These are phyloP conservation scores for Pitangus sulphuratus DNA, from an alignment of 2,797 vertebrate genomes.

Conservation along the genomic window DNA sequence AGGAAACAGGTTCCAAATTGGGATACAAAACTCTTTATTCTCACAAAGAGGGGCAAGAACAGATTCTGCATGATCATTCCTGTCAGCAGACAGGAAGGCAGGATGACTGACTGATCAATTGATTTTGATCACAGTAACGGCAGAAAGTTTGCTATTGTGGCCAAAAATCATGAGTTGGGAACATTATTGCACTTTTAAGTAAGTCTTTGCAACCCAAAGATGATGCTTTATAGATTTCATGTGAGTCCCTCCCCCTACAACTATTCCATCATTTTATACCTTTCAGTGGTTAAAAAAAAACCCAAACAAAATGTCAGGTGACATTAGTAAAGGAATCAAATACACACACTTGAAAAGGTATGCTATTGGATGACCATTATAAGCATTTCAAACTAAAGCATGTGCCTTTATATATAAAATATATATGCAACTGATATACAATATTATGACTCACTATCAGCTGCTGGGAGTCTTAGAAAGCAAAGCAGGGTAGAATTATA, in stretches of 20 bases:
- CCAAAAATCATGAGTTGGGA: background rate
- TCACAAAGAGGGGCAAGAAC: background rate
- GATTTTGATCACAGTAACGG: background rate
- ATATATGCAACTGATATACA: background rate
- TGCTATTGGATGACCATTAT: background rate
- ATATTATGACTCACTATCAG: background rate
- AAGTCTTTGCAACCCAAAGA: background rate
- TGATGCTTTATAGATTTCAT: background rate
- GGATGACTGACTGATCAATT: constrained; percentile 12
- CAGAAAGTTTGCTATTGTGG: background rate
- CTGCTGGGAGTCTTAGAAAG: background rate
- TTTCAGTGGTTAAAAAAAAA: background rate
- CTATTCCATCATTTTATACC: background rate
- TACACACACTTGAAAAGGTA: background rate
- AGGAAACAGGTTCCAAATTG: background rate
- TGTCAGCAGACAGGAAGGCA: background rate
- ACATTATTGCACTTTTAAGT: background rate
- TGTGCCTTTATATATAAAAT: background rate
- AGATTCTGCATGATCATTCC: background rate
- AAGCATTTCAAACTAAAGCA: background rate
- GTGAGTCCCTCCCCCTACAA: background rate
- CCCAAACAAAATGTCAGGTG: background rate
- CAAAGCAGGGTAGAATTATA: background rate
- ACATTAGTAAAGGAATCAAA: constrained; percentile 6
- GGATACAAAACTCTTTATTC: background rate